phyloP scores from a whole-genome alignment of 1,140 invertebrate genomes.

The Melipona quadrifasciata region DNA sequence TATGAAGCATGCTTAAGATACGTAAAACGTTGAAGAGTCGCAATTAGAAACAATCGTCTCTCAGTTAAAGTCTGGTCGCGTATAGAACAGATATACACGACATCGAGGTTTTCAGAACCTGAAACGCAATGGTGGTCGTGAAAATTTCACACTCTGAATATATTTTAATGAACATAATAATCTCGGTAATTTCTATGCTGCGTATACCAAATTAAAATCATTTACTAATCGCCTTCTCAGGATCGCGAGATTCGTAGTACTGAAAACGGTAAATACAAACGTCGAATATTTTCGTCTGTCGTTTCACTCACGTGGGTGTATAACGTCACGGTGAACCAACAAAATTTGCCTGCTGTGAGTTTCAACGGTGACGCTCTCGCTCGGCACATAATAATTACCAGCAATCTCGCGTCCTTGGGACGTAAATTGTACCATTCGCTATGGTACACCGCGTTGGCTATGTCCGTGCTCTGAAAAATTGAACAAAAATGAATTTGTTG shows the following conservation, averaged over 20 bases:
- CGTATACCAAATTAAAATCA: too few species aligned
- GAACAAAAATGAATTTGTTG: too few species aligned
- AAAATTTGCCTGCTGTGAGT: conserved; percentile 70
- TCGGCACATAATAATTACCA: conserved; percentile 70
- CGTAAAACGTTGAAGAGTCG: neutral
- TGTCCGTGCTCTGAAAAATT: conserved; percentile 65
- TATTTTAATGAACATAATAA: too few species aligned
- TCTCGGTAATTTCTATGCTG: too few species aligned
- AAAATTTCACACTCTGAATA: too few species aligned
- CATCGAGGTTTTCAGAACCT: conserved; percentile 67
- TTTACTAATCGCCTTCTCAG: too few species aligned
- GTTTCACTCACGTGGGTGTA: conserved; percentile 51
- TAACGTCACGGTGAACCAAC: conserved; percentile 55
- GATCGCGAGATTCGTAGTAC: neutral
- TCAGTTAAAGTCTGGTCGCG: conserved; percentile 31
- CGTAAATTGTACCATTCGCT: conserved; percentile 70
- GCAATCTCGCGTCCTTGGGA: conserved; percentile 45
- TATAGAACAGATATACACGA: conserved; percentile 65
- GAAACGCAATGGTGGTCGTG: neutral
- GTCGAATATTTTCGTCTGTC: too few species aligned
- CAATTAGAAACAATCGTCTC: neutral
- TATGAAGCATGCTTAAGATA: neutral
- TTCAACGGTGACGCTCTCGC: conserved; percentile 57
- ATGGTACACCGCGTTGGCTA: conserved; percentile 66
- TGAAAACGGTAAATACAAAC: too few species aligned